phyloP scores from a whole-genome alignment of 2,888 invertebrate genomes.

The Melanotus villosus region DNA sequence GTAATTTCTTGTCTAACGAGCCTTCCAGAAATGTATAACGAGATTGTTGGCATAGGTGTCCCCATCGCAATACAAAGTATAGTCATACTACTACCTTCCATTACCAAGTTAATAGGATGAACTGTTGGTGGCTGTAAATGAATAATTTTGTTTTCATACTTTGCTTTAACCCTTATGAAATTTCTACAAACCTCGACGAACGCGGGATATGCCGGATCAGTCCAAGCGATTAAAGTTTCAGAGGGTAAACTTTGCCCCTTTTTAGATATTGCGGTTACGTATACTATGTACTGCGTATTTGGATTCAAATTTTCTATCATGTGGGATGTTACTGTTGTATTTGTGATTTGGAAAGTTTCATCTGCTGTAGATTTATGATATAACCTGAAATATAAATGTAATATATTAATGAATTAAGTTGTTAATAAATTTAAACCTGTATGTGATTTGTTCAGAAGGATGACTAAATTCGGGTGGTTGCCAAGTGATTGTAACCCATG shows the following conservation, averaged over 20 bases:
- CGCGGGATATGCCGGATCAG: constrained; percentile 89
- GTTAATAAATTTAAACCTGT: constrained; percentile 73
- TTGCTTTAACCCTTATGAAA: background rate
- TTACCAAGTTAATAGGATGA: constrained; percentile 85
- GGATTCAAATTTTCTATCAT: constrained; percentile 81
- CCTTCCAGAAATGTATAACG: constrained; percentile 83
- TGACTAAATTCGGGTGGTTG: constrained; percentile 88
- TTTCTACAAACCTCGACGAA: constrained; percentile 81
- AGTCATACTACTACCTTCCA: constrained; percentile 90
- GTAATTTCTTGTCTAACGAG: constrained; percentile 88
- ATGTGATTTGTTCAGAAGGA: constrained; percentile 83
- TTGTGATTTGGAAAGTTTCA: constrained; percentile 73
- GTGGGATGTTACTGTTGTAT: constrained; percentile 79
- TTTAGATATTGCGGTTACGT: constrained; percentile 79
- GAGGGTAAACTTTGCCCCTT: constrained; percentile 83
- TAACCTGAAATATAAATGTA: constrained; percentile 69
- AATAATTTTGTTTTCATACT: background rate
- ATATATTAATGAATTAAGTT: background rate
- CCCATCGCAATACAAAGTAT: constrained; percentile 89
- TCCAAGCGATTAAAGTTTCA: constrained; percentile 88
- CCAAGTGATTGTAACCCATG: constrained; percentile 87
- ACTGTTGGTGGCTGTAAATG: constrained; percentile 81
- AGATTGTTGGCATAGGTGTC: constrained; percentile 88
- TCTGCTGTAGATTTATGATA: constrained; percentile 79
- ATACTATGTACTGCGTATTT: constrained; percentile 87